These are phyloP conservation scores for Dysidea cf. avara DNA, from an alignment of 37 sponge, comb jelly and placozoan genomes.

Conservation along the genomic window DNA sequence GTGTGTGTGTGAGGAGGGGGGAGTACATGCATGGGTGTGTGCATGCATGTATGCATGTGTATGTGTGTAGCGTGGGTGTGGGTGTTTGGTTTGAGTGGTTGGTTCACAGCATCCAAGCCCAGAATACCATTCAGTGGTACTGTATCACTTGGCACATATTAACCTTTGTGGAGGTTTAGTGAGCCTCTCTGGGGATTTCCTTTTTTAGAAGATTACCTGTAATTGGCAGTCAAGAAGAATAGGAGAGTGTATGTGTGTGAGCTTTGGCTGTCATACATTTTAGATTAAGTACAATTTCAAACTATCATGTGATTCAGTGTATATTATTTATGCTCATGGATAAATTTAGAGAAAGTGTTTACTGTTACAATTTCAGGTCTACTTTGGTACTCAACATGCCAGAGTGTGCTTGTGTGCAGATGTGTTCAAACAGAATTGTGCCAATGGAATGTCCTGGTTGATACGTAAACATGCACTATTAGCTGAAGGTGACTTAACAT, in stretches of 20 bases:
- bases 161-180: no score
- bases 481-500: no score
- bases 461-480: slow-evolving; percentile 57
- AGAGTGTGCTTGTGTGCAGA: slow-evolving; percentile 66
- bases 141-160: no score
- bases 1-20: neutral
- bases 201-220: neutral
- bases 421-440: slow-evolving; percentile 54
- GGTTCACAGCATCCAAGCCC: no score
- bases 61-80: neutral
- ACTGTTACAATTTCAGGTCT: slow-evolving; percentile 47
- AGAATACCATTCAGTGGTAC: no score
- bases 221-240: neutral
- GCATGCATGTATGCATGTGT: neutral
- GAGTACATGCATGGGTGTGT: neutral
- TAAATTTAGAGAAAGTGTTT: neutral
- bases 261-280: slow-evolving; percentile 22
- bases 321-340: neutral
- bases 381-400: slow-evolving; percentile 82
- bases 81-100: no score
- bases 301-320: neutral
- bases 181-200: neutral
- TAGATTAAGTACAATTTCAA: neutral
- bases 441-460: slow-evolving; percentile 81
- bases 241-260: neutral